Base-by-base conservation (phyloP, 2,797 vertebrate species). In the Neopelma chrysocephalum region DNA sequence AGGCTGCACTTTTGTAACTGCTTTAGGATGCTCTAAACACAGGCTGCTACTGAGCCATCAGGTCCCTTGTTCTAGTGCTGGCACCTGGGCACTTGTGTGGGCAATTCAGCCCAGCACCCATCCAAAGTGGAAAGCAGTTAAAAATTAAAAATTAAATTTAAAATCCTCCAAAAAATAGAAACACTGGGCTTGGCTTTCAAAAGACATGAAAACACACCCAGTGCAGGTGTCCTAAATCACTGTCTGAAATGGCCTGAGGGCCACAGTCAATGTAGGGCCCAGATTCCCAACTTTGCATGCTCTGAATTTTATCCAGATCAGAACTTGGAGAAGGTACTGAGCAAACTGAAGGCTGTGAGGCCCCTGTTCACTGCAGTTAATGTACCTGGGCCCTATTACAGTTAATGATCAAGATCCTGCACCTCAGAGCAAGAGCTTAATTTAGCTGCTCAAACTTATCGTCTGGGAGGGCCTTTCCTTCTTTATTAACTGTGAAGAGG, bases 181-280 rank as follows among this genome's bases (percentile, higher is more conserved):
- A 19, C 9, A 15, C 3, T 25, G 29, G 26, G 15, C 15, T 27
- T 87, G 54, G 20, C 36, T 78, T 89, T 18, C 12, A 89, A 27
- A 9, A 64, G 25, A 16, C 16, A 10, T 32, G 34, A 34, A 57
- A 80, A 47, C 10, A 21, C 17, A 50, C 4, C 34, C 15, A 23
- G 0, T 22, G 57, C 8, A 8, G 54, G 38, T 62, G 68, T 47
- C 48, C 56, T 62, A 29, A 38, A 34, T n/a, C 43, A 4, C 27
- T 26, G 9, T 31, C 34, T 70, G 71, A 76, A 76, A 31, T 21
- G 50, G 40, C 36, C 81, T 60, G 34, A 54, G 58, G 42, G 71
- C 29, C 36, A 22, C 38, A 22, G 38, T 12, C 4, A 3, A 0
- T 5, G 19, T 2, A 54, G 36, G 65, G 76, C 48, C 17, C 2